Evolutionary conservation across 1,140 invertebrate species (phyloP), one percentile per base, ranked within the genome.

Genomic region (Drosophila pectinifera): DNA sequence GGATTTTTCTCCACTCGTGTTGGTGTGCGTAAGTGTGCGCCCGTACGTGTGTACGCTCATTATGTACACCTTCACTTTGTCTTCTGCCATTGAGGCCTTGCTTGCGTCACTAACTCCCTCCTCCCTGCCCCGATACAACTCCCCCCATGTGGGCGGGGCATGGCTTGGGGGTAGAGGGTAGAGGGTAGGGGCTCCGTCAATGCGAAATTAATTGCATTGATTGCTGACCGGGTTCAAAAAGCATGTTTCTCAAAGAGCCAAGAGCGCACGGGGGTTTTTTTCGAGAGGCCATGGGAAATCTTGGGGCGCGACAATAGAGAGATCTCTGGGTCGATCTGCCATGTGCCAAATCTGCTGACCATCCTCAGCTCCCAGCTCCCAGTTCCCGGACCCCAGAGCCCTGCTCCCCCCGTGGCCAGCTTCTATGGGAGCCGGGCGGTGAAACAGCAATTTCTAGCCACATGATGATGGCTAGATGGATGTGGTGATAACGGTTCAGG

Each of bases 201-300:
- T 74, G 51, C 51, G 72, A 74, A 74, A 74, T 74, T 74, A 74
- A 74, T 74, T 74, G 70, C 72, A 74, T 54, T 64, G 59, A 53
- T 53, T 65, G 64, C 26, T n/a, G 38, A 16, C 36, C 24, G 61
- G 38, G 64, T 65, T 68, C 61, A 68, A 68, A 53, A 51, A 42
- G 11, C 59, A 20, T 42, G 59, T 68, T 68, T 68, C 43, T 68
- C 45, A 68, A 42, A 36, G 38, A 38, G 14, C 36, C 14, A 36
- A 36, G 3, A 36, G 16, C 16, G 5, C 14, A 20, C 36, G 72
- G 72, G 70, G 69, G 63, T 74, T 63, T 74, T 74, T 75, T 55
- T 16, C 1, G 24, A 67, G 41, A 38, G 59, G 34, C 58, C 72
- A 64, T 74, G 72, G 70, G 72, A 74, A 74, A 56, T 70, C 31